A percentile compares a stretch with the other conserved stretches of the same genome.
These are phyloP conservation scores for Hydriomena furcata DNA, from an alignment of 2,888 invertebrate species.

Conservation along the genomic window DNA sequence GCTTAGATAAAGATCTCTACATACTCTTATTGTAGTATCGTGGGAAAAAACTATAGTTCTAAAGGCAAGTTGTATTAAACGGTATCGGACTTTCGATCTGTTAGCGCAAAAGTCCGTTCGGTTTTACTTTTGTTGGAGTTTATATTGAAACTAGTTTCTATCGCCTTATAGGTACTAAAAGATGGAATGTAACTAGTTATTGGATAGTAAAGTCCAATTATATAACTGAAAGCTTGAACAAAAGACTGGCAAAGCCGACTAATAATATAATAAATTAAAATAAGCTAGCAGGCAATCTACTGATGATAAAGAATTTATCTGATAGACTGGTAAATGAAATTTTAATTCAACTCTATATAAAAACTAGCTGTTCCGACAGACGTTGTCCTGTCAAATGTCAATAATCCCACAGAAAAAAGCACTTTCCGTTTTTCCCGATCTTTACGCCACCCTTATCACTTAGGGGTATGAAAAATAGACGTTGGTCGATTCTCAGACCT, in stretches of 20 bases:
- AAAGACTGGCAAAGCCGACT: conserved; percentile 3
- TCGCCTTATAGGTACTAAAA: conserved; percentile 23
- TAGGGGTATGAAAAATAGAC: too few species aligned
- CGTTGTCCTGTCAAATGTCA: too few species aligned
- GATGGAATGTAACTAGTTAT: conserved; percentile 17
- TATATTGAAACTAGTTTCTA: conserved; percentile 33
- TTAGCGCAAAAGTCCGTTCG: conserved; percentile 38
- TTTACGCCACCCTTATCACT: too few species aligned
- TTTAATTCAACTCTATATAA: too few species aligned
- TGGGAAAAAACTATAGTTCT: conserved; percentile 43
- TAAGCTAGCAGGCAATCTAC: too few species aligned
- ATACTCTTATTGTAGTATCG: conserved; percentile 18
- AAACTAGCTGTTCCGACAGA: too few species aligned
- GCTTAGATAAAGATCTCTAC: conserved; percentile 15
- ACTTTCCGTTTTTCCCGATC: too few species aligned
- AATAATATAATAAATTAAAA: conserved; percentile 9
- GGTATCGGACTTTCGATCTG: conserved; percentile 51
- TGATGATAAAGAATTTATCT: background rate
- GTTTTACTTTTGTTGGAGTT: conserved; percentile 48
- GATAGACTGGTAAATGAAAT: too few species aligned
- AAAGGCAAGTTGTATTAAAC: conserved; percentile 32
- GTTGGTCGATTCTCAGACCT: too few species aligned
- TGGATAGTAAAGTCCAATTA: conserved; percentile 18
- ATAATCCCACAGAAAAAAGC: too few species aligned
- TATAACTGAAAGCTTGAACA: conserved; percentile 15